A percentile compares a stretch with the other conserved stretches of the same genome.
phyloP scores from a whole-genome alignment of 1,140 invertebrate genomes.

The Conopomorpha cramerella region DNA sequence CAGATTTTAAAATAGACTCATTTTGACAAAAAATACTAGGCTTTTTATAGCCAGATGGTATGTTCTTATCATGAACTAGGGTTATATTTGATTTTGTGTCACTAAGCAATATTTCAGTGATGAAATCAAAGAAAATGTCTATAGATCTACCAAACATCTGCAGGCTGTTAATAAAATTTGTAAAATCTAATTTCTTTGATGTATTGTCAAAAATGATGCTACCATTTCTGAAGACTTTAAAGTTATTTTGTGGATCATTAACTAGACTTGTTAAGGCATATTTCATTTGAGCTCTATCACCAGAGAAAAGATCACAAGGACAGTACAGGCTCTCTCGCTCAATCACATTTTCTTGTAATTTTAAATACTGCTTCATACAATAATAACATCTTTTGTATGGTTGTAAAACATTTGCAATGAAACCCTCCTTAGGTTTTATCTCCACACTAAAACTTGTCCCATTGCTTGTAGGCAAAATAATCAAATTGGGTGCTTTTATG shows the following conservation, averaged over 20 bases:
- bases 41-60: not conserved
- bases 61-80: conserved; percentile 5
- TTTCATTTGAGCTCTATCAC: conserved; percentile 64
- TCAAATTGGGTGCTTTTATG: conserved; percentile 39
- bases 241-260: conserved; percentile 73
- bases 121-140: conserved; percentile 29
- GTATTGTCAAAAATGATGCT: conserved; percentile 56
- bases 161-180: conserved; percentile 14
- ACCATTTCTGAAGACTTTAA: conserved; percentile 71
- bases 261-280: conserved; percentile 64
- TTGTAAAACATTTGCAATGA: conserved; percentile 54
- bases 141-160: conserved; percentile 13
- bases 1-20: conserved; percentile 9
- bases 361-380: conserved; percentile 73
- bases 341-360: conserved; percentile 62
- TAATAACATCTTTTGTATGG: conserved; percentile 66
- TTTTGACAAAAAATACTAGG: conserved; percentile 15
- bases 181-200: conserved; percentile 14
- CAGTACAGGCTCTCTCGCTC: conserved; percentile 65
- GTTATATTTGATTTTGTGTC: conserved; percentile 9
- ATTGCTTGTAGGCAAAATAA: conserved; percentile 20
- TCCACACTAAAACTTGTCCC: conserved; percentile 63
- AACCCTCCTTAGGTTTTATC: conserved; percentile 80
- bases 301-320: conserved; percentile 76
- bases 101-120: conserved; percentile 25